Evolutionary conservation across 2,888 invertebrate species (phyloP).

Genomic region (Noctua pronuba): DNA sequence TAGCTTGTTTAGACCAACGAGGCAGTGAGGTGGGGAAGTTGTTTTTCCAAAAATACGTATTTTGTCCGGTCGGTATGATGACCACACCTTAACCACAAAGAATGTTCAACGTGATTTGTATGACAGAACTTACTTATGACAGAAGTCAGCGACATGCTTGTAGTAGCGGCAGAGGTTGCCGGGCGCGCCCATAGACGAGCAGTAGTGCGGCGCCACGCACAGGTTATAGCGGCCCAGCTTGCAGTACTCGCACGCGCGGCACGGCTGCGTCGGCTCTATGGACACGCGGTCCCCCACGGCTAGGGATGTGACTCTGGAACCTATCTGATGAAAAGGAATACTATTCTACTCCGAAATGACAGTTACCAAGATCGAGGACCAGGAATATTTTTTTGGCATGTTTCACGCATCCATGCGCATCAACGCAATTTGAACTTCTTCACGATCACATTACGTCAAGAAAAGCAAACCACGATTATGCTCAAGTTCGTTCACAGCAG

Average conservation of each 20-base stretch:
- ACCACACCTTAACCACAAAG: background rate
- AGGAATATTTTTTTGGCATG: background rate
- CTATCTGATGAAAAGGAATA: constrained; percentile 72
- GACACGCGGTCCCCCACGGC: constrained; percentile 96
- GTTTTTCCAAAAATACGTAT: background rate
- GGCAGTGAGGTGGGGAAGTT: background rate
- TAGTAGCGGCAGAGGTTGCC: constrained; percentile 97
- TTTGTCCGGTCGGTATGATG: background rate
- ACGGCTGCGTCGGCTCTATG: constrained; percentile 97
- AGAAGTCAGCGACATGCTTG: constrained; percentile 96
- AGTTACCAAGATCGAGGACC: background rate
- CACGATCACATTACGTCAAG: background rate
- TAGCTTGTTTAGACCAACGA: too few species aligned
- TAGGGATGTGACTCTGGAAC: constrained; percentile 90
- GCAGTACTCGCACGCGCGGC: constrained; percentile 95
- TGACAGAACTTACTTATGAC: constrained; percentile 91
- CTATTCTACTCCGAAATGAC: background rate
- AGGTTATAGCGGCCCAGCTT: constrained; percentile 97
- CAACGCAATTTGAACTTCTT: too few species aligned
- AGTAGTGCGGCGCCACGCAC: constrained; percentile 96
- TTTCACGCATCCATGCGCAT: too few species aligned
- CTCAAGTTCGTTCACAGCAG: background rate
- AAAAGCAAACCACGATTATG: background rate
- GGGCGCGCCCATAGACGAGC: constrained; percentile 96
- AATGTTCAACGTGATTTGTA: background rate